Evolutionary conservation across 2,888 invertebrate genomes (phyloP).

Genomic region (Vandiemenella viatica): DNA sequence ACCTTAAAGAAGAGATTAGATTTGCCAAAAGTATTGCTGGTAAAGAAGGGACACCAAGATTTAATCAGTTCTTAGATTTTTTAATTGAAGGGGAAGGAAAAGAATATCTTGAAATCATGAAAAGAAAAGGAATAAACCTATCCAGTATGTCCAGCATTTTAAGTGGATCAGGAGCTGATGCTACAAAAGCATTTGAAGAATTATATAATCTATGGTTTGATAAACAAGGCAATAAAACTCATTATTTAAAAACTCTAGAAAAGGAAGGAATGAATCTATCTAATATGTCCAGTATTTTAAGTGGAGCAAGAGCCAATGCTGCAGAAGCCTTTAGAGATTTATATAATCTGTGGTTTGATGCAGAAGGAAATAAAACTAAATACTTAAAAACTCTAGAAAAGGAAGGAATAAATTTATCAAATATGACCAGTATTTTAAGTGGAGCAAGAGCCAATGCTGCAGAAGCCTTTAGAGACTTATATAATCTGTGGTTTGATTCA

Average conservation of each 20-base stretch:
- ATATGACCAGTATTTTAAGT: constrained; percentile 21
- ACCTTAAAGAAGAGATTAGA: constrained; percentile 20
- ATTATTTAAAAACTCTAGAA: too few species aligned
- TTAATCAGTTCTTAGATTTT: constrained; percentile 24
- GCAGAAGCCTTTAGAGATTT: too few species aligned
- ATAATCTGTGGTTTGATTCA: constrained; percentile 21
- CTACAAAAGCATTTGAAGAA: constrained; percentile 21
- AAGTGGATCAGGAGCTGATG: constrained; percentile 19
- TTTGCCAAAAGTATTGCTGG: constrained; percentile 24
- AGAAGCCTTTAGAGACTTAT: too few species aligned
- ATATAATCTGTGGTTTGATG: too few species aligned
- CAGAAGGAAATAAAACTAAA: too few species aligned
- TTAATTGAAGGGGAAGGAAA: constrained; percentile 22
- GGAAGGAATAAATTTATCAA: constrained; percentile 3
- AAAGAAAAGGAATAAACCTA: constrained; percentile 16
- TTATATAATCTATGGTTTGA: constrained; percentile 22
- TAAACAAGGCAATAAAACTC: constrained; percentile 17
- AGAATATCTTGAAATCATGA: constrained; percentile 9
- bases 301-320: constrained; percentile 18
- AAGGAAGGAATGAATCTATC: constrained; percentile 15
- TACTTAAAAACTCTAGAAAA: neutral
- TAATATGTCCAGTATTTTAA: constrained; percentile 19
- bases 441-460: too few species aligned
- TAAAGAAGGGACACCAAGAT: constrained; percentile 23
- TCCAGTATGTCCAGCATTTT: constrained; percentile 21